Base-by-base conservation (phyloP, 64 coral and sea anemone species). In the Cladopsammia gracilis region DNA sequence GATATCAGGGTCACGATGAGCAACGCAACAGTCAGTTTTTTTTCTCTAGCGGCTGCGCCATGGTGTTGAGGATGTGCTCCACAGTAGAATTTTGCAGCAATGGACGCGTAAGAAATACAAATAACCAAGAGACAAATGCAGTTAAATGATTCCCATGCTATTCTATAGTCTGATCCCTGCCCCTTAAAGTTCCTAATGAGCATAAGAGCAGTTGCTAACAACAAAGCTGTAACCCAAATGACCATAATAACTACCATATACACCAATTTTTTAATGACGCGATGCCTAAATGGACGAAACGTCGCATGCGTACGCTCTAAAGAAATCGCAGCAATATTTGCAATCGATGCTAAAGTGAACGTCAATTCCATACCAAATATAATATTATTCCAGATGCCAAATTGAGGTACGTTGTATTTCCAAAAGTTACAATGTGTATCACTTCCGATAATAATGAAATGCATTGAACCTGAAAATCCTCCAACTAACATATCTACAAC, bases 401-500 rank as follows among this genome's bases (percentile, higher is more conserved):
- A 6, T 56, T 5, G 13, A 18, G 67, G 11, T 3, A 25, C 2
- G n/a, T 25, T 25, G 22, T 7, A 25, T 70, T 2, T 54, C 52
- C 0, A 7, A 54, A 54, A 7, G 52, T 54, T 11, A 11, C 52
- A 54, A 54, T 54, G 52, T 7, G 11, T 6, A 1, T 11, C 11
- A 25, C 5, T 3, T n/a, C 67, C 1, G 18, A 24, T 25, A 70
- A 43, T 10, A 25, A 26, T 25, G n/a, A 70, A 16, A 70, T 64
- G 5, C 14, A 64, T 14, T 11, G 20, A 10, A 8, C 6, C 11
- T 25, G 67, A 23, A 80, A 44, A 44, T 60, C 79, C 79, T 25
- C 79, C 79, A 19, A 47, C 58, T 3, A 82, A 22, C 79, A 82
- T 65, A 62, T 82, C 79, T 20, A 34, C 34, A 45, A 82, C 23